These are phyloP conservation scores for Ciconia nigra DNA, from an alignment of 2,797 vertebrate genomes.

Conservation along the genomic window DNA sequence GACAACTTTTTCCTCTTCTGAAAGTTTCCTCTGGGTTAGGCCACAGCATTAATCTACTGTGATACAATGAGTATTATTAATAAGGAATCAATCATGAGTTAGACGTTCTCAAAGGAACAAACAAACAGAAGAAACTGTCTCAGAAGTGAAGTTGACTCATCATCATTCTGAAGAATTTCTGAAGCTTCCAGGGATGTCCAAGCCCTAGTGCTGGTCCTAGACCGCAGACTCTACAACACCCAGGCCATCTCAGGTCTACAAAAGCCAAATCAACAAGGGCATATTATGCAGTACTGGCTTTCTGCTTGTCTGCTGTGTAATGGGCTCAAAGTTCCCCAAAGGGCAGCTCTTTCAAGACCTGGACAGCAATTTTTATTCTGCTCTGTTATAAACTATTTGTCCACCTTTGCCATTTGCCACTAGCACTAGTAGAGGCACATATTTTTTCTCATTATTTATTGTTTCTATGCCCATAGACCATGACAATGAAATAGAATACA, in stretches of 20 bases:
- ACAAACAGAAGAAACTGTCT: background rate
- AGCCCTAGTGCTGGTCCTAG: background rate
- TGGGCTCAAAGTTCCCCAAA: background rate
- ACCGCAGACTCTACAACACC: background rate
- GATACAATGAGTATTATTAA: background rate
- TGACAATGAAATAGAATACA: background rate
- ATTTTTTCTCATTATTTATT: background rate
- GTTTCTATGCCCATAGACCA: background rate
- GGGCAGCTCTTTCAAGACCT: background rate
- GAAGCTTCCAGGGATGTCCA: background rate
- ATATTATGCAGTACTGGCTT: background rate
- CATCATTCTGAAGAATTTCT: background rate
- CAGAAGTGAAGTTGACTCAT: background rate
- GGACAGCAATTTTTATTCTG: background rate
- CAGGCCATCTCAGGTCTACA: background rate
- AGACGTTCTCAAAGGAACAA: background rate
- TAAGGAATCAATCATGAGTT: background rate
- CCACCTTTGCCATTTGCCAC: background rate
- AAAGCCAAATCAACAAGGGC: background rate
- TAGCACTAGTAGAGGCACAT: background rate
- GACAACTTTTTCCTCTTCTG: background rate
- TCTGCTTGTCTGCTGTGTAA: background rate
- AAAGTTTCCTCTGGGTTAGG: background rate
- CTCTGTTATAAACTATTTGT: background rate
- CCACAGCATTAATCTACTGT: background rate